Conservation (phyloP, 1,140 invertebrate genomes). For the Ectropis grisescens region DNA sequence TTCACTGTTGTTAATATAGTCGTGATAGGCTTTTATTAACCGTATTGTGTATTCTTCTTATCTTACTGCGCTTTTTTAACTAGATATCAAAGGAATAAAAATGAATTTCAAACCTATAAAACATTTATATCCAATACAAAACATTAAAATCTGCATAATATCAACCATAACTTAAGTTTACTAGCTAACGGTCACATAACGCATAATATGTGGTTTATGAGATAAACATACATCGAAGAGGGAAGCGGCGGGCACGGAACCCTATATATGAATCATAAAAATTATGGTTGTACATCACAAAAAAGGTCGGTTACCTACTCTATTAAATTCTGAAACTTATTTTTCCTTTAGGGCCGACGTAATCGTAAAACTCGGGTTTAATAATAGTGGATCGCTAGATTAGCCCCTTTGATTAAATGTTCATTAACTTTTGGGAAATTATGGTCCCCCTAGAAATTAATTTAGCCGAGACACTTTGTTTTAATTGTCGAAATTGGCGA, state of each 20-base stretch:
- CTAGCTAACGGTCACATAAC: conserved; percentile 18
- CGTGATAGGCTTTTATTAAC: no score
- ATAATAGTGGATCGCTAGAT: conserved; percentile 5
- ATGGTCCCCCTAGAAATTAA: conserved; percentile 9
- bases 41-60: no score
- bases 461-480: conserved; percentile 8
- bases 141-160: no score
- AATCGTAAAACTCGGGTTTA: no score
- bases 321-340: conserved; percentile 9
- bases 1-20: no score
- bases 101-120: no score
- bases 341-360: conserved; percentile 5
- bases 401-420: conserved; percentile 11
- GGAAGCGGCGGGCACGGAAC: conserved; percentile 3
- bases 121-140: no score
- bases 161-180: conserved; percentile 23
- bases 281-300: conserved; percentile 16
- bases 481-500: conserved; percentile 9
- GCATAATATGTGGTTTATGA: conserved; percentile 29
- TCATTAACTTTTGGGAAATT: conserved; percentile 7
- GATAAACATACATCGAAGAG: conserved; percentile 22
- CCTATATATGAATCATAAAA: conserved; percentile 27
- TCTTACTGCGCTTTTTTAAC: no score
- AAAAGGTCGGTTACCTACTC: not conserved
- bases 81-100: no score